phyloP scores from a whole-genome alignment of 2,888 invertebrate genomes.

The Notodonta dromedarius region DNA sequence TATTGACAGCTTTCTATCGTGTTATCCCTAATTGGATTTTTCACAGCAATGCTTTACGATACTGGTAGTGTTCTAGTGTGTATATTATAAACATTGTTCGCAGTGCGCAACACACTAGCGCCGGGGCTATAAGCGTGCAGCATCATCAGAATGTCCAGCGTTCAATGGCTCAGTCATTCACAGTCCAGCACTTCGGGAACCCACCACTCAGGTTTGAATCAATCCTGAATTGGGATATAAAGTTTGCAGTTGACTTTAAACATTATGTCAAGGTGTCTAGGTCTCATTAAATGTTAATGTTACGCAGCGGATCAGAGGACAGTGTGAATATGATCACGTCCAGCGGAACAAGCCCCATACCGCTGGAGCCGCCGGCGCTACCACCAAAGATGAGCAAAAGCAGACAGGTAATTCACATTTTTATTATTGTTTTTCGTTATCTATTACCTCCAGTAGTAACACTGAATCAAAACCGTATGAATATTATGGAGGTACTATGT shows the following conservation, averaged over 20 bases:
- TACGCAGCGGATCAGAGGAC: constrained; percentile 74
- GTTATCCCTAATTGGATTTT: no score
- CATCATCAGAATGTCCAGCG: constrained; percentile 74
- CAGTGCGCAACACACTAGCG: constrained; percentile 70
- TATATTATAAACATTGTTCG: constrained; percentile 19
- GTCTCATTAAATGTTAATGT: constrained; percentile 9
- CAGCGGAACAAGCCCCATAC: constrained; percentile 79
- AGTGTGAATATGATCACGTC: constrained; percentile 72
- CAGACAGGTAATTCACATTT: constrained; percentile 57
- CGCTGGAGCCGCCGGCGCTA: constrained; percentile 79
- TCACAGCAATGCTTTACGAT: no score
- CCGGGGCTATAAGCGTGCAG: constrained; percentile 63
- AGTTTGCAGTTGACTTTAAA: neutral
- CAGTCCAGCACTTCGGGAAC: constrained; percentile 76
- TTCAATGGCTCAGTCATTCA: constrained; percentile 75
- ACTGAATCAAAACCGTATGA: neutral
- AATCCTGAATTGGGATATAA: neutral
- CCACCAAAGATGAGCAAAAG: constrained; percentile 83
- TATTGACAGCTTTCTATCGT: no score
- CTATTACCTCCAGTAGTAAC: neutral
- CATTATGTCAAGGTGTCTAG: neutral
- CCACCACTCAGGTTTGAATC: constrained; percentile 66
- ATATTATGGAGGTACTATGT: neutral
- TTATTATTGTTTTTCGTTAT: neutral
- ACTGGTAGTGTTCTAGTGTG: no score